Conservation (phyloP, 2,113 vertebrate genomes). For the Elephas maximus region DNA sequence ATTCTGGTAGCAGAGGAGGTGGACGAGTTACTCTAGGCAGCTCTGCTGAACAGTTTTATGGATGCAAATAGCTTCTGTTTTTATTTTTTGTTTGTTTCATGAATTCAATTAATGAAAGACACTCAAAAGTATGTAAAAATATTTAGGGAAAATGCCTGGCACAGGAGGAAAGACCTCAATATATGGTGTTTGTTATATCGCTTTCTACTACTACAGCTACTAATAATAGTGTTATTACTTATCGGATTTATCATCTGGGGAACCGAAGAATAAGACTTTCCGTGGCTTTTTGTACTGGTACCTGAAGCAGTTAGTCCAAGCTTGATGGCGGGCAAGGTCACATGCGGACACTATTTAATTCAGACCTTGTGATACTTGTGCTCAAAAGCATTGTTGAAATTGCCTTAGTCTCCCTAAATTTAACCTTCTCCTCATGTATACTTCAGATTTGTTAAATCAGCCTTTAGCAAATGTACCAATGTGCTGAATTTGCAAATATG, state of each 20-base stretch:
- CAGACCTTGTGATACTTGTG: neutral
- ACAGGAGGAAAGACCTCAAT: neutral
- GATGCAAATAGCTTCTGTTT: neutral
- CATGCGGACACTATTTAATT: neutral
- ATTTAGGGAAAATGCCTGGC: neutral
- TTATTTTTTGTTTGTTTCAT: conserved; percentile 16
- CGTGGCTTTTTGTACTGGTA: neutral
- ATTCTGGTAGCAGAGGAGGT: neutral
- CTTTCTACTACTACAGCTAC: neutral
- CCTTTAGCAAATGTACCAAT: neutral
- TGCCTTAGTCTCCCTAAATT: neutral
- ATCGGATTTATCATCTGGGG: neutral
- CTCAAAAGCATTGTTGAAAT: conserved; percentile 17
- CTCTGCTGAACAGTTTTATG: neutral
- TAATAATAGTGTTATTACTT: neutral
- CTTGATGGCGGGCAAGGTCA: neutral
- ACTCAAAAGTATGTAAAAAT: neutral
- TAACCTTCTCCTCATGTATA: neutral
- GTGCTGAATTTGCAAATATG: conserved; percentile 16
- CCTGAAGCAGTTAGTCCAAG: neutral
- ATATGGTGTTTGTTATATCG: neutral
- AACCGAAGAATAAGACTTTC: neutral
- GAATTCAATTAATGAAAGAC: neutral
- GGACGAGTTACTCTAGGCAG: neutral
- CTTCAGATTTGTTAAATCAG: conserved; percentile 4